These are phyloP conservation scores for Scolopax bukidnonensis DNA, from an alignment of 2,797 vertebrate species.

Conservation along the genomic window DNA sequence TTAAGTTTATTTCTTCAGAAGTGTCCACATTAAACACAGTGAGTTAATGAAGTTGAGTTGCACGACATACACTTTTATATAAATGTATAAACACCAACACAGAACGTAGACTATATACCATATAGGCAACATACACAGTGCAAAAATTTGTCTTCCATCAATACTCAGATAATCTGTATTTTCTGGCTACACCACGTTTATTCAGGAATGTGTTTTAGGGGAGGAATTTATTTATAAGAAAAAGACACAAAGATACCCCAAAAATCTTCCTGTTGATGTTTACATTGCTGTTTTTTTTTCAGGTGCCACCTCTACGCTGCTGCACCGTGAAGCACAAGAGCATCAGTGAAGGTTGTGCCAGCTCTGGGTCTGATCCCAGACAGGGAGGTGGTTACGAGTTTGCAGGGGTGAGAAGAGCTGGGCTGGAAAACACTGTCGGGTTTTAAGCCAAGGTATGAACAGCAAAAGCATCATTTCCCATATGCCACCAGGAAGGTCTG, in stretches of 20 bases:
- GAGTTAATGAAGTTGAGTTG: conserved; percentile 5
- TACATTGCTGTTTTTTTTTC: not conserved
- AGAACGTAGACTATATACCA: conserved; percentile 14
- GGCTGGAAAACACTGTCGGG: not conserved
- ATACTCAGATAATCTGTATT: not conserved
- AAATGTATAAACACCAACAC: conserved; percentile 29
- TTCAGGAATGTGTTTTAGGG: not conserved
- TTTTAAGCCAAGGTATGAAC: not conserved
- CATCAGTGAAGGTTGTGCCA: accelerated
- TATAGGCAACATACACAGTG: conserved; percentile 23
- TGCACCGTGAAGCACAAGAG: not conserved
- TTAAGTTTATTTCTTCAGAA: conserved; percentile 51
- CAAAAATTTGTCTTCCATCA: conserved; percentile 5
- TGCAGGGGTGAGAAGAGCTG: not conserved
- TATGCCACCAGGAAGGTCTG: accelerated
- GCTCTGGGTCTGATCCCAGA: not conserved
- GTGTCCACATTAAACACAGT: not conserved
- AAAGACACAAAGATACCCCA: not conserved
- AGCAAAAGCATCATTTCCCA: not conserved
- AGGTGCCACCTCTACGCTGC: not conserved
- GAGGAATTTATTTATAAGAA: not conserved
- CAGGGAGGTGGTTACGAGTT: not conserved
- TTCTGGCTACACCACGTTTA: not conserved
- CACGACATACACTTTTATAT: not conserved
- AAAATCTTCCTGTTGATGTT: not conserved